These are phyloP conservation scores for Pteropus rufus DNA, from an alignment of 2,797 vertebrate genomes.

Conservation along the genomic window DNA sequence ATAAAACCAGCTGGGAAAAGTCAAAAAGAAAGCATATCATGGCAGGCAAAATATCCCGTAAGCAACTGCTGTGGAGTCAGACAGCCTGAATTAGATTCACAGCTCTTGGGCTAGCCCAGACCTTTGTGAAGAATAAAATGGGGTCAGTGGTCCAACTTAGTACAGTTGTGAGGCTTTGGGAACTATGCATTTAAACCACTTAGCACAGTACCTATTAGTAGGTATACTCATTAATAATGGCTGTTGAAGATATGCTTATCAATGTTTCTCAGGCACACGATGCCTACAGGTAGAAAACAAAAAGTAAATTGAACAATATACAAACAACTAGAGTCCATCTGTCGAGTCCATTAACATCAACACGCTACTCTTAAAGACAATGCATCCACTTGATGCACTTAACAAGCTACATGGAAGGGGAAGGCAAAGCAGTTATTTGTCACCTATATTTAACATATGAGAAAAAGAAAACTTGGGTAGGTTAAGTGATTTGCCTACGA, in stretches of 20 bases:
- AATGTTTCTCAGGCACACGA: background rate
- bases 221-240: background rate
- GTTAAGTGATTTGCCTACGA: background rate
- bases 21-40: background rate
- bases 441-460: background rate
- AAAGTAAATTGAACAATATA: background rate
- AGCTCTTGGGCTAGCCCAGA: background rate
- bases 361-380: background rate
- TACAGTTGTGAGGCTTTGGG: background rate
- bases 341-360: background rate
- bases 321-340: background rate
- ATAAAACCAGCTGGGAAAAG: slow-evolving; percentile 5
- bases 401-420: background rate
- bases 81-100: background rate
- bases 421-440: background rate
- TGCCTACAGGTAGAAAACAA: background rate
- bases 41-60: background rate
- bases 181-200: background rate
- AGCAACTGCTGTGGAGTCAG: background rate
- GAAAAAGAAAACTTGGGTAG: background rate
- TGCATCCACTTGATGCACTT: background rate
- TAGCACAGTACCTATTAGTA: background rate
- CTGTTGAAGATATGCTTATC: background rate
- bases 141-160: background rate
- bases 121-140: background rate